These are phyloP conservation scores for Chrysolina oricalcia DNA, from an alignment of 2,888 invertebrate genomes.

Conservation along the genomic window DNA sequence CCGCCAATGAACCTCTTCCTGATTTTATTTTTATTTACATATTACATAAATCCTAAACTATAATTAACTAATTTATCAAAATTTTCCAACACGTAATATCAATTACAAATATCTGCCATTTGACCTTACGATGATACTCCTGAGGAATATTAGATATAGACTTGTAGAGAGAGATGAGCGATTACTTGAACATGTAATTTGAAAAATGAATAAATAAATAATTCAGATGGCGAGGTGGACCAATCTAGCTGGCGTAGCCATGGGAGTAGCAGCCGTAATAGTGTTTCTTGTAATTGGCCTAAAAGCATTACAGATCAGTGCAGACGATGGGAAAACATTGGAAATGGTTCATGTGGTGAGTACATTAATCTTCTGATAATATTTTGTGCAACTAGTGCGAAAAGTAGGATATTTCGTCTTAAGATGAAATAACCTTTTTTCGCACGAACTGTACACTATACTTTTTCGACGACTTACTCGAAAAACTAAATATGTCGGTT, in stretches of 20 bases:
- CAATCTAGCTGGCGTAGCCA: conserved; percentile 37
- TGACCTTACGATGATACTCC: not conserved
- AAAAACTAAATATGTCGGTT: too few relatives aligned
- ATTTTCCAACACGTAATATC: too few relatives aligned
- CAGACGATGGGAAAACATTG: conserved; percentile 41
- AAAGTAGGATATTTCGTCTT: too few relatives aligned
- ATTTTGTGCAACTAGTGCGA: too few relatives aligned
- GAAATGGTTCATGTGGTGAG: conserved; percentile 51
- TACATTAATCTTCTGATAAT: not conserved
- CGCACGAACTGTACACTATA: too few relatives aligned
- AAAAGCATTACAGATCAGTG: conserved; percentile 37
- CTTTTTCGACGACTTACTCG: too few relatives aligned
- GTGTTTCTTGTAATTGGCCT: conserved; percentile 48
- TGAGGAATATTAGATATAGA: not conserved
- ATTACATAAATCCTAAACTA: too few relatives aligned
- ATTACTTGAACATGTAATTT: not conserved
- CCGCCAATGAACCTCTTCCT: too few relatives aligned
- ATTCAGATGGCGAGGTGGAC: conserved; percentile 22
- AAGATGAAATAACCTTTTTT: too few relatives aligned
- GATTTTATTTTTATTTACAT: too few relatives aligned
- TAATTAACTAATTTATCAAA: too few relatives aligned
- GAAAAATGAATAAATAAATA: not conserved
- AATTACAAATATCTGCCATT: too few relatives aligned
- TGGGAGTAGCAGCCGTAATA: conserved; percentile 43
- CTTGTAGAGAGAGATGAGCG: not conserved